Base-by-base conservation (phyloP, 2,797 vertebrate genomes). In the Amblyopsis hoosieri region DNA sequence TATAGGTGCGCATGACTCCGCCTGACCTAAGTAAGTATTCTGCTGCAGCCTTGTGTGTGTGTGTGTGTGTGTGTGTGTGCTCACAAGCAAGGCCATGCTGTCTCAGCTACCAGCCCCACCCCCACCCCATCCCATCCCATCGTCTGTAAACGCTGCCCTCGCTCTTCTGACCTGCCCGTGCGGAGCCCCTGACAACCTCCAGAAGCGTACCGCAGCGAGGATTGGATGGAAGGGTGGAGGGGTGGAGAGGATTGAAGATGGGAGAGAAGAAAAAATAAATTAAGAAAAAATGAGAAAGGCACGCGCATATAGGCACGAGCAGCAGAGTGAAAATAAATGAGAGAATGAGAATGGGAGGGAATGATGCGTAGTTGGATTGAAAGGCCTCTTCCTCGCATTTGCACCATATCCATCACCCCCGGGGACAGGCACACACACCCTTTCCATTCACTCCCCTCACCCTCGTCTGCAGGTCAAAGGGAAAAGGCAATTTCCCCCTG, bases 81-180 rank as follows among this genome's bases (percentile, higher is more conserved):
- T 76, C 82, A 51, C 74, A 64, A 71, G 52, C 75, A 83, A 79
- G 82, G 69, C 82, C 72, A n/a, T 87, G 90, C 90, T 89, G 90
- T 45, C 85, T 91, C 90, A 91, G 90, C 89, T 81, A 73, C 89
- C 80, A 84, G 79, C 85, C 80, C 77, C 13, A 50, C 81, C 8
- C 33, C 3, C 6, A 37, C 33, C 33, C 8, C 33, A 1, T 9
- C 33, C 7, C 33, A 6, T 29, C 23, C 23, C 23, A 29, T 29
- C 71, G 78, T 82, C 88, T 83, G 82, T 76, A 73, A 80, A 80
- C 77, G 62, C 82, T 81, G 82, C 81, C 86, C 83, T 84, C 57
- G 80, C 77, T 82, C 87, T 69, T 66, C 54, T 42, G 79, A 87
- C 89, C 88, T 79, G 86, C 66, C 74, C 19, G 72, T 82, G 86